phyloP scores from a whole-genome alignment of 2,888 invertebrate species.

The Pheosia tremula region DNA sequence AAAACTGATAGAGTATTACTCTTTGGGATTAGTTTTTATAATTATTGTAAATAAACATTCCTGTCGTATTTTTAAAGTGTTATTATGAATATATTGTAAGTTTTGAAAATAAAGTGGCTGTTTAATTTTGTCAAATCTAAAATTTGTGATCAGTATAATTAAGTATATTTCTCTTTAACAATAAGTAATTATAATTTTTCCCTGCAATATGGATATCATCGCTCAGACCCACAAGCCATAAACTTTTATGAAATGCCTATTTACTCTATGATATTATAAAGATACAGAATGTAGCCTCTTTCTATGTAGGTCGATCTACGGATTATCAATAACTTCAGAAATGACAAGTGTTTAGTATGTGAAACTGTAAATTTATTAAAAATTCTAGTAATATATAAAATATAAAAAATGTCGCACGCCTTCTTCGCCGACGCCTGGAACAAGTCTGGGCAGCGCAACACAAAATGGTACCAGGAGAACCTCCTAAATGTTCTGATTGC shows the following conservation, averaged over 20 bases:
- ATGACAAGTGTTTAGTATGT: no score
- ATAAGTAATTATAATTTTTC: no score
- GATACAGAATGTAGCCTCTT: no score
- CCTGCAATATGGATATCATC: no score
- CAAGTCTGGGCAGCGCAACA: slow-evolving; percentile 49
- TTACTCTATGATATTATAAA: no score
- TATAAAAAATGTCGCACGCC: slow-evolving; percentile 42
- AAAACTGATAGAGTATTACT: slow-evolving; percentile 63
- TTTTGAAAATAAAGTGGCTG: not conserved
- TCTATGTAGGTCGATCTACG: no score
- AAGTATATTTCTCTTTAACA: no score
- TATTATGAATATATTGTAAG: slow-evolving; percentile 22
- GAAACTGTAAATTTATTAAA: not conserved
- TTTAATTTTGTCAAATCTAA: no score
- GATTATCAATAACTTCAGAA: no score
- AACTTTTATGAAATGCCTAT: no score
- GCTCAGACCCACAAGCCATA: no score
- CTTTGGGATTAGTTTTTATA: slow-evolving; percentile 3
- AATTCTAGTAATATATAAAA: not conserved
- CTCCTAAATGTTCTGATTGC: slow-evolving; percentile 57
- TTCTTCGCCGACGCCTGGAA: slow-evolving; percentile 56
- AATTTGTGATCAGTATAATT: no score
- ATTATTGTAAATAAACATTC: slow-evolving; percentile 32
- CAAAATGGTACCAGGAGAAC: slow-evolving; percentile 63
- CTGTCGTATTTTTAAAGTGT: slow-evolving; percentile 24